Evolutionary conservation across 2,113 vertebrate genomes (phyloP), one percentile per base, ranked within the genome.

Genomic region (Cyanistes caeruleus): DNA sequence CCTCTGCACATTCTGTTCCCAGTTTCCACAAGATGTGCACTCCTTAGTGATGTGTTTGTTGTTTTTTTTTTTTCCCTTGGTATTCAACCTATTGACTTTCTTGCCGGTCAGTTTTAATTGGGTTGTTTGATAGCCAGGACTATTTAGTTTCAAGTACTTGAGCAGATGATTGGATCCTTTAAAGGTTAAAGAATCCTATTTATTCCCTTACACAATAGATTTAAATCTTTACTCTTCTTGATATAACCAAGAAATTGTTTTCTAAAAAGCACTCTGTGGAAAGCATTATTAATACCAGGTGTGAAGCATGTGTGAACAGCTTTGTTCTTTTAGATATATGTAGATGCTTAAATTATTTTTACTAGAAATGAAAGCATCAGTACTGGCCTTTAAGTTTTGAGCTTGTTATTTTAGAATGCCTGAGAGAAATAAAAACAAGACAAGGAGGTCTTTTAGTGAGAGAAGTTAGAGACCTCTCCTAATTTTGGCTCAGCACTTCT

Each of bases 111-210:
- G 59, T 93, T 95, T 88, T 95, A 95, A 97, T 96, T 96, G 96
- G 84, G 65, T 92, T 89, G 82, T 87, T 96, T 92, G 96, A 96
- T 96, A 96, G 96, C 92, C 94, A 89, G 89, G 51, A 91, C 75
- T 95, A 91, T 93, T 97, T 97, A 97, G 87, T 84, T 94, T 93
- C 56, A 91, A 97, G 75, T 94, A 84, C 91, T 97, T 95, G 84
- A 86, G 72, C 49, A 84, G 64, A 64, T 92, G 72, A 97, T 96
- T 95, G 70, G 91, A 93, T 97, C 97, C 92, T 96, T 97, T 97
- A 95, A 92, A 77, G 86, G 92, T 94, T 97, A 92, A 97, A 95
- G 89, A 94, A 95, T 96, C 87, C 70, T 96, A 84, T 96, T 97
- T 97, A 68, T 90, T 97, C 62, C 93, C 51, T 89, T 96, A 83